Base-by-base conservation (phyloP, 2,113 vertebrate species). In the Mustela lutreola region DNA sequence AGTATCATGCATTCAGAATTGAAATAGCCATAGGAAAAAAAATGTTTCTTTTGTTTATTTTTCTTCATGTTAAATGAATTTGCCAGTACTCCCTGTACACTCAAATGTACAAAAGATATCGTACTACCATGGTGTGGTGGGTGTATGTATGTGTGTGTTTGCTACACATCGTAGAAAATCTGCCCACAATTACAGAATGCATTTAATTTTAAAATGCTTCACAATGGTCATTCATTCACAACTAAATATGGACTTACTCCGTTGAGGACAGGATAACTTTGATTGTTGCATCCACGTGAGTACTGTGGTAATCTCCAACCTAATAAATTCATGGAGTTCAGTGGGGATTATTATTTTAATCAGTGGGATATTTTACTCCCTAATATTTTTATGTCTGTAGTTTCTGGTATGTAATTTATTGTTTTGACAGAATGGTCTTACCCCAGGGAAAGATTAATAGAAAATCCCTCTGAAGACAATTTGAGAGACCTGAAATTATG, bases 61-160 rank as follows among this genome's bases (percentile, higher is more conserved):
- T 97, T 22, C 21, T 85, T 28, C 31, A 5, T 71, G 36, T 97
- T 67, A 92, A 96, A 85, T 76, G 24, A 87, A 93, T 92, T 94
- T 93, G 2, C 28, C 22, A 83, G 0, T 60, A 67, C 79, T 88
- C 26, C 9, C 28, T 88, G 9, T 81, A 48, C 67, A 58, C 4
- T 76, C 39, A 80, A 86, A 75, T 83, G 19, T 71, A 82, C 4
- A 16, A 42, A 97, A 73, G 22, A 73, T 53, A 14, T 58, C 15
- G 7, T 28, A 7, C 7, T 63, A 3, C 70, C 10, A 63, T 58
- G 19, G 2, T 67, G 65, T 90, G 45, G 11, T 63, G 28, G 36
- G 9, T 58, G 2, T 65, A 11, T 78, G 11, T 76, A 11, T 71
- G 8, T 36, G 6, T 36, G 33, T 89, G 45, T 36, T 22, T 36